phyloP scores from a whole-genome alignment of 2,797 vertebrate genomes.

The Cheirogaleus major region DNA sequence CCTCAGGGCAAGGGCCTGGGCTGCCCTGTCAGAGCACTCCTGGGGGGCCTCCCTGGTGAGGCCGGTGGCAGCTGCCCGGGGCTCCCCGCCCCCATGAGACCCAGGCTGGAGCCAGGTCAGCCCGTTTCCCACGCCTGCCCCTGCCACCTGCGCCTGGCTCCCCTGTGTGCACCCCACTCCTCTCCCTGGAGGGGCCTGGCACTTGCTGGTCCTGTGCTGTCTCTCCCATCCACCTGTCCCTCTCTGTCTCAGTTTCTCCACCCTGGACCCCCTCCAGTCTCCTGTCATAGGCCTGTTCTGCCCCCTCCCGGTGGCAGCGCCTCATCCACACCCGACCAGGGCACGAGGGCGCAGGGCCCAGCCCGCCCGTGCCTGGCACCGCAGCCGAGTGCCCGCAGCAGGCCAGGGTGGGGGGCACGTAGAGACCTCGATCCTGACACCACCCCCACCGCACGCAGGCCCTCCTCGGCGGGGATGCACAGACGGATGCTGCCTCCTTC shows the following conservation, averaged over 20 bases:
- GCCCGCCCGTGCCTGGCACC: neutral
- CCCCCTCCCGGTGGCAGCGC: neutral
- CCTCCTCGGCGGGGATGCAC: constrained; percentile 87
- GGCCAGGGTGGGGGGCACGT: rapidly evolving
- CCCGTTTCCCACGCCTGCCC: no score
- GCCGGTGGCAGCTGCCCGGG: neutral
- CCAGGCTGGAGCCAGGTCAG: neutral
- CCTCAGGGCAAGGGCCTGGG: neutral
- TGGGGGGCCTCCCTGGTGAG: neutral
- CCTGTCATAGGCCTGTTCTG: neutral
- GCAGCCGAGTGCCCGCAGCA: neutral
- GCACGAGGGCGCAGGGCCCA: neutral
- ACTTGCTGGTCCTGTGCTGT: neutral
- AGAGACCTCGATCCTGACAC: neutral
- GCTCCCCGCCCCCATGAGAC: neutral
- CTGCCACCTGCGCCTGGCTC: neutral
- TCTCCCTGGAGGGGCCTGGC: neutral
- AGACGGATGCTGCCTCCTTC: constrained; percentile 86
- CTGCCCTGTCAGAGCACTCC: neutral
- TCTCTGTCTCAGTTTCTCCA: neutral
- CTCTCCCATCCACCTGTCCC: no score
- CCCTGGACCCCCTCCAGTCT: no score
- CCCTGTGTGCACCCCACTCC: no score
- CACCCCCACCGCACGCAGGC: constrained; percentile 77
- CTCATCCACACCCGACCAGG: neutral